Evolutionary conservation across 2,113 vertebrate genomes (phyloP).

Genomic region (Polypterus senegalus): DNA sequence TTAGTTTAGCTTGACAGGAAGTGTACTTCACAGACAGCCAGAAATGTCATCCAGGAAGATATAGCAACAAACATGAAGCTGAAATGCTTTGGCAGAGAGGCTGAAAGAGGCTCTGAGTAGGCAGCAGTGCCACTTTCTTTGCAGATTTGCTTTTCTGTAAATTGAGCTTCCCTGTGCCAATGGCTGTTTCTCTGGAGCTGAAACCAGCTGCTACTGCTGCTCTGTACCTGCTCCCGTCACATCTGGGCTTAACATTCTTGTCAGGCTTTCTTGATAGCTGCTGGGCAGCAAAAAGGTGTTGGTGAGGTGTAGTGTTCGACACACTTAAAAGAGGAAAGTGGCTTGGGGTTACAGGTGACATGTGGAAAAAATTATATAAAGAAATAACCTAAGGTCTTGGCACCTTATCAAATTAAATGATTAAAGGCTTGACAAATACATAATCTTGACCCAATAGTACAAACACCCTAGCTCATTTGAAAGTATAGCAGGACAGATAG

Average conservation of each 20-base stretch:
- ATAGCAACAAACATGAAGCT: constrained; percentile 14
- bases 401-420: too few species aligned
- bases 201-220: not conserved
- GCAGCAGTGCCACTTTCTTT: constrained; percentile 14
- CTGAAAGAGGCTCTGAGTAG: constrained; percentile 21
- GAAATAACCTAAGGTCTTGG: too few species aligned
- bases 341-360: too few species aligned
- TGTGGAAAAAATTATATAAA: too few species aligned
- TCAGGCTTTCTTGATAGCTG: constrained; percentile 12
- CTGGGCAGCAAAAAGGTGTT: too few species aligned
- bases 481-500: too few species aligned
- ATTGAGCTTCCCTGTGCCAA: constrained; percentile 12
- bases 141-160: constrained; percentile 13
- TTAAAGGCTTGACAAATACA: too few species aligned
- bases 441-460: too few species aligned
- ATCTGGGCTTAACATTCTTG: constrained; percentile 20
- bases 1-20: constrained; percentile 5
- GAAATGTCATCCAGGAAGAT: constrained; percentile 18
- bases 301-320: too few species aligned
- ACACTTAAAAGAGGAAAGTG: too few species aligned
- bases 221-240: constrained; percentile 7
- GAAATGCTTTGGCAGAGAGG: constrained; percentile 26
- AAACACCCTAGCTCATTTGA: too few species aligned
- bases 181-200: constrained; percentile 17
- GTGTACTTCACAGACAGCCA: constrained; percentile 31